Base-by-base conservation (phyloP, 2,888 invertebrate species). In the Clunio marinus region DNA sequence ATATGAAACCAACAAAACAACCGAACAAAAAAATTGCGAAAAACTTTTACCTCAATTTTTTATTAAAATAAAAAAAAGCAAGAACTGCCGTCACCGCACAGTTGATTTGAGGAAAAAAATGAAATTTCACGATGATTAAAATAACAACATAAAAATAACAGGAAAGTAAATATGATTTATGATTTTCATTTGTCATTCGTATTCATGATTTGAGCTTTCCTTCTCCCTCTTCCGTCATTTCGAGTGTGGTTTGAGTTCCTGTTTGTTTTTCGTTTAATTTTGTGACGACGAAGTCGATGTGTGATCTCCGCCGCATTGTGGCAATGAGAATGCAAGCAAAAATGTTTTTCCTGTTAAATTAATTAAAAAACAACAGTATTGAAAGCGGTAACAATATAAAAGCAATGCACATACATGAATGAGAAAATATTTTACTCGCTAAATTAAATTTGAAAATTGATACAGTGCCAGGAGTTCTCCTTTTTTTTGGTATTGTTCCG, bases 301-400 rank as follows among this genome's bases (percentile, higher is more conserved):
- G 57, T 25, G 27, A 27, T 20, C 22, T 15, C 15, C 3, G 25
- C 27, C 57, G 10, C 25, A 25, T 13, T 32, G 5, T 4, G 10
- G 3, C 57, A 45, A 3, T 45, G 57, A 57, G 57, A 57, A 25
- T 57, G 57, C 25, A 57, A 3, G 57, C n/a, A 66, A 66, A 66
- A 66, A 66, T 66, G 66, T 66, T 66, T 65, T 65, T 24, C 20
- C 66, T 51, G 55, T 55, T 66, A 66, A 66, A 66, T 66, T 66
- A 66, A 66, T 66, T 66, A 66, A 66, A 66, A 66, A 66, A 66
- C 46, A 66, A 66, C 66, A 66, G 46, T 28, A 66, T 17, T 66
- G 55, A 66, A 55, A 66, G 35, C 35, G 66, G 28, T 22, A 51
- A 51, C 51, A 51, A 32, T 24, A 63, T 15, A n/a, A 45, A 45